Percentiles rank a stretch among this genome's conserved stretches.
Evolutionary conservation across 2,113 vertebrate species (phyloP).

Genomic region (Tragelaphus imberbis): DNA sequence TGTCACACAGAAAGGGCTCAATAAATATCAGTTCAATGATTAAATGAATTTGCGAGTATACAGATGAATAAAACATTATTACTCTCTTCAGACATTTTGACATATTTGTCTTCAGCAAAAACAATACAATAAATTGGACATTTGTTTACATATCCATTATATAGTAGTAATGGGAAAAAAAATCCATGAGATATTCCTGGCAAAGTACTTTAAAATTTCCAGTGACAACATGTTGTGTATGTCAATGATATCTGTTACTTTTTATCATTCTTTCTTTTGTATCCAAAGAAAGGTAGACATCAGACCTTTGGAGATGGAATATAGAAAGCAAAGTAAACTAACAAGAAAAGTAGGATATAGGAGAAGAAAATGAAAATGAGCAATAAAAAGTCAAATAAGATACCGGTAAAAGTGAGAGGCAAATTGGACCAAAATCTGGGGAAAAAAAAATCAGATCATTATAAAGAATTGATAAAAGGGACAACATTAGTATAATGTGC

Average conservation of each 20-base stretch:
- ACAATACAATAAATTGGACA: not conserved
- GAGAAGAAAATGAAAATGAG: not conserved
- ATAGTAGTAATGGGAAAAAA: not conserved
- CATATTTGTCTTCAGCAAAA: not conserved
- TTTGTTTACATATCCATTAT: not conserved
- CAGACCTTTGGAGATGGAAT: not conserved
- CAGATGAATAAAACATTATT: not conserved
- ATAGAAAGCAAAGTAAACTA: not conserved
- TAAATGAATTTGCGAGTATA: not conserved
- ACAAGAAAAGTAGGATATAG: not conserved
- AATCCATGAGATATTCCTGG: not conserved
- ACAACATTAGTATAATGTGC: not conserved
- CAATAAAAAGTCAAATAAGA: not conserved
- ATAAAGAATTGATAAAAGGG: not conserved
- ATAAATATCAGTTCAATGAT: not conserved
- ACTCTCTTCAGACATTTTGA: not conserved
- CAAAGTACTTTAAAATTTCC: not conserved
- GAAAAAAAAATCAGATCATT: not conserved
- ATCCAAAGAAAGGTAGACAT: not conserved
- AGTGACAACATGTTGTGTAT: not conserved
- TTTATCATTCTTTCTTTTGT: not conserved
- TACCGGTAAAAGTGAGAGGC: not conserved
- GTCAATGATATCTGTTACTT: not conserved
- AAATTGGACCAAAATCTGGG: not conserved
- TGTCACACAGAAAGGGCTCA: not conserved